Conservation (phyloP, 2,797 vertebrate species). For the Pristis pectinata region DNA sequence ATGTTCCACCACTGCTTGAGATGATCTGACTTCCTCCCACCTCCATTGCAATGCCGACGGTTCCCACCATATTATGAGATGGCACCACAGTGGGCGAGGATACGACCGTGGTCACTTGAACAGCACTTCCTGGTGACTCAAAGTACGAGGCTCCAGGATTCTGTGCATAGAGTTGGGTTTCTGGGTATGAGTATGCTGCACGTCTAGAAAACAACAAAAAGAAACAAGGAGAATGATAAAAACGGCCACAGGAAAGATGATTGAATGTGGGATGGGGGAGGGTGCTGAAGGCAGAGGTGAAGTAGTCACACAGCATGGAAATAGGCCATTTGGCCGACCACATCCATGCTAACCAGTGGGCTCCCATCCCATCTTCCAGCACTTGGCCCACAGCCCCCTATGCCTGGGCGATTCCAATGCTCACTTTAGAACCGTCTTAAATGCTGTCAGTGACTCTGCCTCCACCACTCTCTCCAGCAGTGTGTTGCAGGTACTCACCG, state of each 20-base stretch:
- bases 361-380: no score
- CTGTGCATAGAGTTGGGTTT: constrained; percentile 82
- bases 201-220: constrained; percentile 60
- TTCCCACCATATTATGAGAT: constrained; percentile 83
- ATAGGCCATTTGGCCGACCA: no score
- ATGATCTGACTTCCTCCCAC: constrained; percentile 84
- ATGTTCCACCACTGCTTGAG: constrained; percentile 82
- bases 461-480: no score
- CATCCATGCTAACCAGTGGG: no score
- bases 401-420: no score
- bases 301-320: background rate
- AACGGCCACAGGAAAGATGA: background rate
- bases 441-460: no score
- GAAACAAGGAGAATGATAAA: constrained; percentile 32
- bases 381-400: no score
- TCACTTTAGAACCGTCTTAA: no score
- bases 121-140: constrained; percentile 73
- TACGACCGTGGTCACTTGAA: constrained; percentile 84
- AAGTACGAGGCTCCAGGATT: constrained; percentile 81
- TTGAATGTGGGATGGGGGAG: background rate
- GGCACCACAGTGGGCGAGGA: constrained; percentile 78
- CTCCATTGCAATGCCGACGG: constrained; percentile 78
- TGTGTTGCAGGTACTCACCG: no score
- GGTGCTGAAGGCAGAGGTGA: background rate
- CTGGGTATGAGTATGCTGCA: constrained; percentile 80